Conservation (phyloP, 1,140 invertebrate species). For the Littorina saxatilis region DNA sequence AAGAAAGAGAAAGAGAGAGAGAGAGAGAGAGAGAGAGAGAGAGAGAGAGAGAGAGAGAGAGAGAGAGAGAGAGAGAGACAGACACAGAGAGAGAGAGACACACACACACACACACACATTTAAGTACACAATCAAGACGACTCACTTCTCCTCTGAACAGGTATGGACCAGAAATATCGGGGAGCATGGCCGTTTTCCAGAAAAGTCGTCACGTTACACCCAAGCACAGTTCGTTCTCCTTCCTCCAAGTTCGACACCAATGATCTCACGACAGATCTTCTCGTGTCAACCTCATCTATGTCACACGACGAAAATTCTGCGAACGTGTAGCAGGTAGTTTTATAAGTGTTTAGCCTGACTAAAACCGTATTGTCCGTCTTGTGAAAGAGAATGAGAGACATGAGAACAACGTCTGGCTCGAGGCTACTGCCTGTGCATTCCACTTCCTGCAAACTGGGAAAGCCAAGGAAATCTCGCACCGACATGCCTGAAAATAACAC, state of each 20-base stretch:
- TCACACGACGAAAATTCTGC: constrained; percentile 4
- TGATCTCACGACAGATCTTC: neutral
- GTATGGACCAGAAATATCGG: neutral
- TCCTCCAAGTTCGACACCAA: constrained; percentile 6
- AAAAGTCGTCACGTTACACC: neutral
- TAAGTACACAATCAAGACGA: too few relatives aligned
- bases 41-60: constrained; percentile 22
- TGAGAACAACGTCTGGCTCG: neutral
- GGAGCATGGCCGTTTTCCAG: neutral
- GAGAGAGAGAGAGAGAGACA: constrained; percentile 20
- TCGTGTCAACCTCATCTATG: neutral
- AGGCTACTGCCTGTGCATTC: neutral
- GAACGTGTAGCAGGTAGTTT: neutral
- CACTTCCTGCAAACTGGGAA: neutral
- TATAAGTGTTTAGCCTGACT: neutral
- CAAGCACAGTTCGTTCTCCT: neutral
- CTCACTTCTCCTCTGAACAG: neutral
- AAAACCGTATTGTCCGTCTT: neutral
- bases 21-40: constrained; percentile 30
- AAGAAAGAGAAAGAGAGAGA: constrained; percentile 6
- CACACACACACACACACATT: neutral
- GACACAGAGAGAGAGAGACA: neutral
- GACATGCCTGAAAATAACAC: neutral
- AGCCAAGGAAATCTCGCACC: neutral
- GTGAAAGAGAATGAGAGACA: neutral